Conservation (phyloP, 2,888 invertebrate species). For the Drosophila anomelani region DNA sequence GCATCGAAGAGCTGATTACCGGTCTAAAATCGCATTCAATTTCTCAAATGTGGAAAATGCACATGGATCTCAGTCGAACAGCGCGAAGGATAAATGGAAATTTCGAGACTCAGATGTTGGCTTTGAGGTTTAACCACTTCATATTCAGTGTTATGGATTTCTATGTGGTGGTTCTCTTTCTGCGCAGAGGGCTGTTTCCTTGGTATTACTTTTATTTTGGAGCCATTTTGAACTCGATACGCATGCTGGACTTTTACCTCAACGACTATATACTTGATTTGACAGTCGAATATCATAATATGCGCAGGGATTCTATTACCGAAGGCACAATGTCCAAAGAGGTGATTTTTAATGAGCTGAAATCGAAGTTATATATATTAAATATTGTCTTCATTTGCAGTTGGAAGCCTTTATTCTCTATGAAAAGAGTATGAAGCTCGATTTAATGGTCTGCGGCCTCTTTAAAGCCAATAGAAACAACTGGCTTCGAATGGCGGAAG, state of each 20-base stretch:
- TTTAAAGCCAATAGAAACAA: not conserved
- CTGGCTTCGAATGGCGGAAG: not conserved
- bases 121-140: not conserved
- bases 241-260: not conserved
- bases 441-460: constrained; percentile 3
- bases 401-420: constrained; percentile 2
- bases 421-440: not conserved
- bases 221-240: not conserved
- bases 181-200: not conserved
- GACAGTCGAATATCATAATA: not conserved
- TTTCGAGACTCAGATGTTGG: not conserved
- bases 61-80: not conserved
- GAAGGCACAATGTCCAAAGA: not conserved
- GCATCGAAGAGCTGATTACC: not conserved
- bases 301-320: not conserved
- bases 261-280: not conserved
- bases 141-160: not conserved
- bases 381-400: not conserved
- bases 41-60: not conserved
- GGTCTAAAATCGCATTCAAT: not conserved
- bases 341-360: not conserved
- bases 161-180: not conserved
- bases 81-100: not conserved
- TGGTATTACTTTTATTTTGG: not conserved
- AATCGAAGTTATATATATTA: not conserved